These are phyloP conservation scores for Exephanes ischioxanthus DNA, from an alignment of 2,888 invertebrate species.

Conservation along the genomic window DNA sequence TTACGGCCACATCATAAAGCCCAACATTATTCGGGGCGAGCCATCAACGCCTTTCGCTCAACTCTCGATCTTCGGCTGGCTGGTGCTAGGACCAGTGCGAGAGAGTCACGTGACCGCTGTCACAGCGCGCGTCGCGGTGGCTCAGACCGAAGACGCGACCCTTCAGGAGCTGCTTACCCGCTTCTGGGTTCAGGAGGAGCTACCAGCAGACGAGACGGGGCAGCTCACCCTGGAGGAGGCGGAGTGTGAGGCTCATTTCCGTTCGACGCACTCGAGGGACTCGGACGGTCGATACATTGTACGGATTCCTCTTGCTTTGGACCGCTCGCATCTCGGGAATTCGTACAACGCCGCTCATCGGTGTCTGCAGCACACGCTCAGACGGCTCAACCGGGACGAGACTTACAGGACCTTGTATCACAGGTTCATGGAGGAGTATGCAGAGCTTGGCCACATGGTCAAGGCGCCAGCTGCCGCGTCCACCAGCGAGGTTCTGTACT, in stretches of 20 bases:
- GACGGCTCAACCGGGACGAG: background rate
- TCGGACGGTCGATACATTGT: slow-evolving; percentile 44
- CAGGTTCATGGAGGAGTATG: slow-evolving; percentile 48
- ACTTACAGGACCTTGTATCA: slow-evolving; percentile 25
- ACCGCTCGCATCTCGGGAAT: slow-evolving; percentile 1
- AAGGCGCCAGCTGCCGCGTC: background rate
- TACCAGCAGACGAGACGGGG: background rate
- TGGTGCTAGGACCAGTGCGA: slow-evolving; percentile 40
- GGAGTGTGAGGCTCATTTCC: slow-evolving; percentile 49
- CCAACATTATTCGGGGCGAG: slow-evolving; percentile 54
- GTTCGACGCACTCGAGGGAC: slow-evolving; percentile 42
- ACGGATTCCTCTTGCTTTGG: slow-evolving; percentile 32
- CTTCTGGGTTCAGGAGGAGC: slow-evolving; percentile 57
- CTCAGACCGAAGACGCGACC: background rate
- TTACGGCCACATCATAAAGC: slow-evolving; percentile 63
- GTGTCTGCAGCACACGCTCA: slow-evolving; percentile 21
- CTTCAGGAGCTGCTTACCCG: slow-evolving; percentile 26
- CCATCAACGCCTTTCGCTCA: slow-evolving; percentile 54
- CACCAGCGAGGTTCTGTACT: background rate
- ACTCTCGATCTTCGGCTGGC: slow-evolving; percentile 57
- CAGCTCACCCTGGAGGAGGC: slow-evolving; percentile 20
- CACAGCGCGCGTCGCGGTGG: background rate
- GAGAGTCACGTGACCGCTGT: background rate
- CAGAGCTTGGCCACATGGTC: slow-evolving; percentile 53
- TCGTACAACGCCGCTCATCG: slow-evolving; percentile 23